phyloP scores from a whole-genome alignment of 2,797 vertebrate genomes.

The Leptodactylus fallax region DNA sequence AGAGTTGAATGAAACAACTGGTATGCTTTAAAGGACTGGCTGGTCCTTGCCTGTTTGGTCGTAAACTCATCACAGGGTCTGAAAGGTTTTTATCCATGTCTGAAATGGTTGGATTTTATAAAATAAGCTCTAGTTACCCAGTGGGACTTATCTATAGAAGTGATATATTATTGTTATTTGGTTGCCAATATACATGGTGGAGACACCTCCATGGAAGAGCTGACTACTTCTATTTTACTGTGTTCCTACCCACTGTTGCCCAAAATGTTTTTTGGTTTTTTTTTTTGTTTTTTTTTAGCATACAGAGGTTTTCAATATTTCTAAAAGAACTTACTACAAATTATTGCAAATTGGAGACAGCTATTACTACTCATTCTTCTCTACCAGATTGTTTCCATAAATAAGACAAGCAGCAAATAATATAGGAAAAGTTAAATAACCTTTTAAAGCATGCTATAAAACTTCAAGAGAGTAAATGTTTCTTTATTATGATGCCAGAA shows the following conservation, averaged over 20 bases:
- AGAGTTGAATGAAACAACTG: too few species aligned
- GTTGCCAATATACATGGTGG: too few species aligned
- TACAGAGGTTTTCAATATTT: neutral
- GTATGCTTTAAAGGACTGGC: too few species aligned
- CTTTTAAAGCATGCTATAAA: neutral
- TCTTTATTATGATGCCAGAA: conserved; percentile 14
- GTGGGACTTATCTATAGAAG: too few species aligned
- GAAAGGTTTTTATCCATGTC: too few species aligned
- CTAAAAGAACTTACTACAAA: neutral
- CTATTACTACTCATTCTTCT: neutral
- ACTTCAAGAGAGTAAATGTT: neutral
- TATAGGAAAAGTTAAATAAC: neutral
- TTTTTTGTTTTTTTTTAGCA: neutral
- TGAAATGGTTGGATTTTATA: too few species aligned
- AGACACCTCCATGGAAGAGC: too few species aligned
- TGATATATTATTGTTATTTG: too few species aligned
- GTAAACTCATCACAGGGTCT: too few species aligned
- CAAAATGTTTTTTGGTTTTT: neutral
- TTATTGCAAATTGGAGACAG: neutral
- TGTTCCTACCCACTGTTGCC: neutral
- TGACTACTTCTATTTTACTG: too few species aligned
- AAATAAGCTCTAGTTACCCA: too few species aligned
- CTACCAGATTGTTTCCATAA: conserved; percentile 8
- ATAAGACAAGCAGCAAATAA: neutral
- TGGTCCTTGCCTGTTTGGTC: too few species aligned